phyloP scores from a whole-genome alignment of 1,140 invertebrate species.

The Megalopta genalis region DNA sequence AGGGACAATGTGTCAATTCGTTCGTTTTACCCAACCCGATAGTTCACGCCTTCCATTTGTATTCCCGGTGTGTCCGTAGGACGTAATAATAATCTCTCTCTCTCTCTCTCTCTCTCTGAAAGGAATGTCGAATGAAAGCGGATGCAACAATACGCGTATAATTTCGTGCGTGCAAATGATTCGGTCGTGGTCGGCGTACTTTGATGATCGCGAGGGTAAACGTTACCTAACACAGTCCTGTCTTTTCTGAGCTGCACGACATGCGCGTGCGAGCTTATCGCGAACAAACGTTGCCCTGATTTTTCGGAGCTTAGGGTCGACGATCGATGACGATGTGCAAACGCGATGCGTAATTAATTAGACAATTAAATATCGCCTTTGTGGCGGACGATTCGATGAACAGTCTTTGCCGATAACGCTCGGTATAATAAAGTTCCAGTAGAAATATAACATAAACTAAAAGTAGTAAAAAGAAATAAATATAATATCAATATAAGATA shows the following conservation, averaged over 20 bases:
- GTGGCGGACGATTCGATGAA: neutral
- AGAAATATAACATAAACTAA: too few species aligned
- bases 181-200: slow-evolving; percentile 4
- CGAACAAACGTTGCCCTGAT: neutral
- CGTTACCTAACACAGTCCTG: neutral
- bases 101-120: slow-evolving; percentile 40
- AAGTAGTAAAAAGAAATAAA: too few species aligned
- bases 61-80: slow-evolving; percentile 41
- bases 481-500: too few species aligned
- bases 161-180: slow-evolving; percentile 36
- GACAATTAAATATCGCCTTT: neutral
- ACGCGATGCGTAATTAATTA: neutral
- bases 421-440: too few species aligned
- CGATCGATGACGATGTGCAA: neutral
- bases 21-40: slow-evolving; percentile 22
- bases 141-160: slow-evolving; percentile 43
- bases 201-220: neutral
- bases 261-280: neutral
- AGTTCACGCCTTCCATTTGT: slow-evolving; percentile 43
- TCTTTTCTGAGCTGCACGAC: neutral
- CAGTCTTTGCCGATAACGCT: neutral
- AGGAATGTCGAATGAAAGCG: slow-evolving; percentile 49
- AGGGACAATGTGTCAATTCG: slow-evolving; percentile 11
- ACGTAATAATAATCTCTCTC: slow-evolving; percentile 51
- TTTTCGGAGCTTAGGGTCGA: neutral